A percentile compares a stretch with the other conserved stretches of the same genome.
Evolutionary conservation across 53 echinoderm and acorn worm species (phyloP).

Genomic region (Astropecten irregularis): DNA sequence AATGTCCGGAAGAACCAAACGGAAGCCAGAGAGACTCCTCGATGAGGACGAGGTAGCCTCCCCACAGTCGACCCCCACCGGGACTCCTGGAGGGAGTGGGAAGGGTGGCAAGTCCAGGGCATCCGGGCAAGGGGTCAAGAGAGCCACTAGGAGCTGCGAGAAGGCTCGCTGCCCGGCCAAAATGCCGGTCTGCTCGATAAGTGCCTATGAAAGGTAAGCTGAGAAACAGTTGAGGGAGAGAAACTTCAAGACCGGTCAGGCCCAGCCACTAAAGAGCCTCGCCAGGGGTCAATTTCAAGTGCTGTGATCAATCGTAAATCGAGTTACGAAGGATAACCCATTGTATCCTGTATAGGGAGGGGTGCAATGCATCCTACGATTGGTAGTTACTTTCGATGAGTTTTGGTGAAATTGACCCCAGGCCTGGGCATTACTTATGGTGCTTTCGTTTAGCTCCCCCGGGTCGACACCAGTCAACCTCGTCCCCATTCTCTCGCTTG

Average conservation of each 20-base stretch:
- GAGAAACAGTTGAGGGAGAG: too few relatives aligned
- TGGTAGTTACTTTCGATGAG: neutral
- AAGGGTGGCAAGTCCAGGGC: neutral
- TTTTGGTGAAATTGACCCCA: too few relatives aligned
- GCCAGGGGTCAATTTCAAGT: neutral
- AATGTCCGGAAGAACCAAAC: conserved; percentile 78
- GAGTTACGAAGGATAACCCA: too few relatives aligned
- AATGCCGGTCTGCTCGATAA: conserved; percentile 81
- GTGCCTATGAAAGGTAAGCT: conserved; percentile 72
- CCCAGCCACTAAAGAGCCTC: neutral
- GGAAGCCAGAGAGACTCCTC: conserved; percentile 72
- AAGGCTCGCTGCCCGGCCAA: conserved; percentile 88
- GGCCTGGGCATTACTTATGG: too few relatives aligned
- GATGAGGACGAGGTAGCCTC: conserved; percentile 69
- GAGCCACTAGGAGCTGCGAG: conserved; percentile 77
- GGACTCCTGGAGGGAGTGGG: neutral
- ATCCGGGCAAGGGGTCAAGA: conserved; percentile 41
- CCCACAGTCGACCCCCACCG: neutral
- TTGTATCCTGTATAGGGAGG: neutral
- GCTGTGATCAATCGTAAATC: too few relatives aligned
- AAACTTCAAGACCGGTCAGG: too few relatives aligned
- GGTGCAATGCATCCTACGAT: neutral
- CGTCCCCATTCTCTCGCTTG: too few relatives aligned
- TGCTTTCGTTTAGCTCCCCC: too few relatives aligned
- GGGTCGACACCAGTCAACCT: too few relatives aligned